Evolutionary conservation across 2,113 vertebrate species (phyloP), one percentile per base, ranked within the genome.

Genomic region (Parus major): DNA sequence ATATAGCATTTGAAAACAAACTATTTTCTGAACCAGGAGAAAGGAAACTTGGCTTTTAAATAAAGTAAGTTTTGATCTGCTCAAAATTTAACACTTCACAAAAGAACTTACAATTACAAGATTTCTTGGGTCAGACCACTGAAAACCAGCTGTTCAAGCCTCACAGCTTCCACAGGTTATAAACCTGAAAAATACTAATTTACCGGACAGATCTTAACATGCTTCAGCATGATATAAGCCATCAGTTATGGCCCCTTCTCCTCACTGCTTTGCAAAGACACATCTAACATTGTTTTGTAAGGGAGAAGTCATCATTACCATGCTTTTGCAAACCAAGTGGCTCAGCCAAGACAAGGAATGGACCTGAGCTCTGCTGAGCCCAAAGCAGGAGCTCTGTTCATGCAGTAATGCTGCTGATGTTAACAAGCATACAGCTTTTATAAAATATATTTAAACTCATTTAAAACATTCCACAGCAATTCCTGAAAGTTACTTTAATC

Each of bases 401-500:
- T 19, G 2, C 4, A 61, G 28, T 16, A 29, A 39, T 2, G 12
- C 39, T 0, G 1, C 33, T 0, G 1, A 39, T 4, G 3, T 50
- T 72, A 33, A 63, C 5, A 69, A 80, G 61, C 47, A 88, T 11
- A 55, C 7, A 52, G 12, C 21, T 10, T 53, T 84, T 61, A 76
- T 12, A 77, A 49, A 83, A 66, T 5, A 25, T 1, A n/a, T 52
- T 49, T 57, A n/a, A 83, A 82, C 13, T 56, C 3, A 59, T 57
- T 72, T 72, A 68, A 80, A 95, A 64, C 3, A 3, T 15, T 73
- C 56, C 0, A 0, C 11, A 35, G 72, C n/a, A 41, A 49, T 49
- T 82, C 78, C 64, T 35, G 76, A 2, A 49, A 64, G 28, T 44
- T 47, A 60, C 47, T 68, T 80, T 78, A 55, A 64, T 65, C 35